Evolutionary conservation across 1,140 invertebrate species (phyloP).

Genomic region (Cyrtorhinus lividipennis): DNA sequence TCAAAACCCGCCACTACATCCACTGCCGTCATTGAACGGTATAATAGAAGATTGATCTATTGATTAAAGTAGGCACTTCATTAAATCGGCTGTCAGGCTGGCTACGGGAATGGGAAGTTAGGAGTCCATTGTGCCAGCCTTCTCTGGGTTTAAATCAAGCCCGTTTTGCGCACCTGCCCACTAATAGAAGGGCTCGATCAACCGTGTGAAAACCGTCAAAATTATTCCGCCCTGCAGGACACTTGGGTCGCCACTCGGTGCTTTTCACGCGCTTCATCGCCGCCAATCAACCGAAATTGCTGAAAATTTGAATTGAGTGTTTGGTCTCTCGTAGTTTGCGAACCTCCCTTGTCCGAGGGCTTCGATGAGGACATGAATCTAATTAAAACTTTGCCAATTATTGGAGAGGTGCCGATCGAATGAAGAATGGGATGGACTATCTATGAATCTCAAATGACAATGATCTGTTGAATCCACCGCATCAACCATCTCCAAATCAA

Average conservation of each 20-base stretch:
- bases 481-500: not conserved
- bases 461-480: too few relatives aligned
- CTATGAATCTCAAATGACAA: not conserved
- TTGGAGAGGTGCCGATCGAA: not conserved
- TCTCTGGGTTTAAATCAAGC: not conserved
- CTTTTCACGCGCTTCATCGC: not conserved
- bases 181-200: not conserved
- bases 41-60: constrained; percentile 9
- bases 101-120: not conserved
- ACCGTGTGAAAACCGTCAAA: not conserved
- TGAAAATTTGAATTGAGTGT: not conserved
- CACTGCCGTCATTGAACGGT: not conserved
- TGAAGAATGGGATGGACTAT: not conserved
- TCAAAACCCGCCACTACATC: not conserved
- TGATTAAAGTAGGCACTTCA: constrained; percentile 9
- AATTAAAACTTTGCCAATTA: constrained; percentile 10
- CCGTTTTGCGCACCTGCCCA: constrained; percentile 3
- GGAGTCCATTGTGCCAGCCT: not conserved
- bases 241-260: not conserved
- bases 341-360: not conserved
- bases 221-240: not conserved
- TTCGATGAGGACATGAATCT: constrained; percentile 1
- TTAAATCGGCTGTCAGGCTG: not conserved
- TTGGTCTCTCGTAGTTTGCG: not conserved
- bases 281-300: not conserved